phyloP scores from a whole-genome alignment of 2,113 vertebrate genomes.

The Brachirus orientalis region DNA sequence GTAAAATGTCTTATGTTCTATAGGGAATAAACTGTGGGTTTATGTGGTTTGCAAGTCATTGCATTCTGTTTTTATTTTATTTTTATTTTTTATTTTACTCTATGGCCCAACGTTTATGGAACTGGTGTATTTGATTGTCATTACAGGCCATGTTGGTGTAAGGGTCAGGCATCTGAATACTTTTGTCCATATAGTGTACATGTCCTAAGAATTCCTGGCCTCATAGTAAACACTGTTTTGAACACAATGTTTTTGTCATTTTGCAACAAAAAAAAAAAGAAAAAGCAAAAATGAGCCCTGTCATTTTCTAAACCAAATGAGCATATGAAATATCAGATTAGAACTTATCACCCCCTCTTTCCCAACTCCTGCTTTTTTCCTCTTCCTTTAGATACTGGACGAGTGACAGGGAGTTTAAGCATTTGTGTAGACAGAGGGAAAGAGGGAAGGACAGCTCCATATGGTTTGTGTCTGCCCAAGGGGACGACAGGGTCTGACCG shows the following conservation, averaged over 20 bases:
- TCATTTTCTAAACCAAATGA: too few species aligned
- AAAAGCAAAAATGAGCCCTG: slow-evolving; percentile 36
- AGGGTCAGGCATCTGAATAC: too few species aligned
- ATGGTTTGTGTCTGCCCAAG: slow-evolving; percentile 70
- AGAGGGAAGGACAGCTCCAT: slow-evolving; percentile 79
- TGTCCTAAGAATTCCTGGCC: not conserved
- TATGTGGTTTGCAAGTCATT: too few species aligned
- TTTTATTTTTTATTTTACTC: too few species aligned
- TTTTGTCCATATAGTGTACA: not conserved
- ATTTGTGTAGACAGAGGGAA: slow-evolving; percentile 62
- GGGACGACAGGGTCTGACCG: slow-evolving; percentile 65
- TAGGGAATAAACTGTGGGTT: too few species aligned
- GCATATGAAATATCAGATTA: slow-evolving; percentile 65
- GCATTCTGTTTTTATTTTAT: too few species aligned
- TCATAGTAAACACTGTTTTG: slow-evolving; percentile 1
- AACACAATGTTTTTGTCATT: slow-evolving; percentile 26
- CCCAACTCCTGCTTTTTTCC: slow-evolving; percentile 39
- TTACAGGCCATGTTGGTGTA: too few species aligned
- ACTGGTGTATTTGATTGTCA: too few species aligned
- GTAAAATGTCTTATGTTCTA: too few species aligned
- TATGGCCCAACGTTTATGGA: too few species aligned
- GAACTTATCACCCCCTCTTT: slow-evolving; percentile 51
- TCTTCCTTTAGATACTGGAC: slow-evolving; percentile 49
- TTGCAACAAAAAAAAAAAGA: too few species aligned
- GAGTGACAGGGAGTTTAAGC: slow-evolving; percentile 69